Evolutionary conservation across 1,140 invertebrate genomes (phyloP), one percentile per base, ranked within the genome.

Genomic region (Trialeurodes vaporariorum): DNA sequence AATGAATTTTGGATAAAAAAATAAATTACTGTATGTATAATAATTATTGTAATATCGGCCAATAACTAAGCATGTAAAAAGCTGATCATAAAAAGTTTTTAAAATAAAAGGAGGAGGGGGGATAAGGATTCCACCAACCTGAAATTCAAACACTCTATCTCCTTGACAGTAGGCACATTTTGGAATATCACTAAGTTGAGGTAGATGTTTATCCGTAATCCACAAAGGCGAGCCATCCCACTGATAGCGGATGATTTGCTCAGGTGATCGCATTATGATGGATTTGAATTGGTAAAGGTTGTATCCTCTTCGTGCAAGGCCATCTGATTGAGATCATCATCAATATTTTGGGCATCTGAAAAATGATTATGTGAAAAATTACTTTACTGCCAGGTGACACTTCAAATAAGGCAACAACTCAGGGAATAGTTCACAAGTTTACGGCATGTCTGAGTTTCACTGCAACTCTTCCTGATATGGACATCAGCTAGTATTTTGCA

Each of bases 71-170:
- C n/a, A n/a, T n/a, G n/a, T n/a, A n/a, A n/a, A n/a, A n/a, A n/a
- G n/a, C n/a, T n/a, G n/a, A n/a, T n/a, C n/a, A n/a, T n/a, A n/a
- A n/a, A n/a, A n/a, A n/a, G n/a, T n/a, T n/a, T n/a, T n/a, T n/a
- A n/a, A n/a, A n/a, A n/a, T n/a, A n/a, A n/a, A n/a, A n/a, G n/a
- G n/a, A n/a, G n/a, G n/a, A n/a, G n/a, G n/a, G n/a, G n/a, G n/a
- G n/a, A n/a, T n/a, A n/a, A n/a, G n/a, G n/a, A n/a, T n/a, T n/a
- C n/a, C n/a, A n/a, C 27, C 70, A 77, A 92, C 87, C 81, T 95
- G 92, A 82, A 96, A 96, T 81, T 98, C 95, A 84, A 95, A 98
- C 71, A 87, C 82, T 70, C 94, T 84, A 68, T 83, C 79, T 22
- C 81, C 80, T 67, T 84, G 83, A 80, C 95, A 98, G 67, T 83